A percentile compares a stretch with the other conserved stretches of the same genome.
These are phyloP conservation scores for Uropetala carovei DNA, from an alignment of 2,888 invertebrate species.

Conservation along the genomic window DNA sequence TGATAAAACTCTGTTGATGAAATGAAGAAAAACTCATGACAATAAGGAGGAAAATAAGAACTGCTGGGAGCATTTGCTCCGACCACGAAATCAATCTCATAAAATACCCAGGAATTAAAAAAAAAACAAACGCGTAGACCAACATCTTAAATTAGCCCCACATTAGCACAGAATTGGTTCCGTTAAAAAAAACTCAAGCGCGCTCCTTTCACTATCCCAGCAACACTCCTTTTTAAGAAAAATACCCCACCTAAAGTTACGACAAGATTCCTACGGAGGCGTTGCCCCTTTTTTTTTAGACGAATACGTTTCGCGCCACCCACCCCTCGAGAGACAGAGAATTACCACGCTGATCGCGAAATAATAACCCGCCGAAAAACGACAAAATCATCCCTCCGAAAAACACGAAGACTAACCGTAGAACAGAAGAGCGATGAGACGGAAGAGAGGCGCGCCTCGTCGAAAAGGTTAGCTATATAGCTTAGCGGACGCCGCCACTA, in stretches of 20 bases:
- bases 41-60: too few relatives aligned
- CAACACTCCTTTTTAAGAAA: not conserved
- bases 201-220: not conserved
- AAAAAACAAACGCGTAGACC: not conserved
- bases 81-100: not conserved
- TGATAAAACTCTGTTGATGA: too few relatives aligned
- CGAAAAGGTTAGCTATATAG: not conserved
- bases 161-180: not conserved
- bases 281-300: conserved; percentile 14
- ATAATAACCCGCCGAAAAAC: conserved; percentile 44
- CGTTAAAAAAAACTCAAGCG: not conserved
- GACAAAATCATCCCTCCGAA: conserved; percentile 9
- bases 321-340: not conserved
- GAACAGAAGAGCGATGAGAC: not conserved
- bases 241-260: not conserved
- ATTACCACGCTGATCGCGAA: conserved; percentile 18
- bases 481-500: not conserved
- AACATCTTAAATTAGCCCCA: not conserved
- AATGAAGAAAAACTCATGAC: too few relatives aligned
- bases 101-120: not conserved
- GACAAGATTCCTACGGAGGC: conserved; percentile 27
- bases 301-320: not conserved
- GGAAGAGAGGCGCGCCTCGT: not conserved
- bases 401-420: not conserved
- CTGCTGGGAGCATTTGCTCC: not conserved